Base-by-base conservation (phyloP, 2,888 invertebrate genomes). In the Xestobium rufovillosum region DNA sequence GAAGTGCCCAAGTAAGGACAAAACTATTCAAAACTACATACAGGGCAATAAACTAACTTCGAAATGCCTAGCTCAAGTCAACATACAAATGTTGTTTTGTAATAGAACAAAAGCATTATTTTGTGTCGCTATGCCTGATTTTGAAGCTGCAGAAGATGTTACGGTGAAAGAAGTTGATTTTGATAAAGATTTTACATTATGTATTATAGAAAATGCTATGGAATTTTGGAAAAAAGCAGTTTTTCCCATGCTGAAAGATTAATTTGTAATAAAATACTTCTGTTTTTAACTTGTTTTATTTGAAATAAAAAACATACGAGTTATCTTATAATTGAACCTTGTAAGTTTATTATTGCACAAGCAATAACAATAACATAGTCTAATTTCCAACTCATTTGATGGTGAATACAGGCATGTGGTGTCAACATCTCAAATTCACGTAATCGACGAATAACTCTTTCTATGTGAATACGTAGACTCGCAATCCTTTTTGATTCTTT, bases 391-490 rank as follows among this genome's bases (percentile, higher is more conserved):
- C n/a, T n/a, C n/a, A n/a, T n/a, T n/a, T n/a, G n/a, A n/a, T n/a
- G n/a, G n/a, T 45, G 15, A 19, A 49, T 26, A 31, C 25, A 25
- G 16, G 51, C 47, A 34, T 47, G 44, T 1, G 50, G 49, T 27
- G 31, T 25, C 12, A 45, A 31, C 16, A 50, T 37, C 4, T 26
- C 15, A 36, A 41, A 50, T 33, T 51, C 42, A 33, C 50, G 34
- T 14, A 53, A 28, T 26, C 49, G 41, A 12, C 45, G 29, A 11
- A 52, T 53, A 1, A 50, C 48, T 27, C 50, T 26, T 45, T 56
- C 48, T 25, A 54, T 41, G 26, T 53, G 51, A 26, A 53, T 52
- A 36, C 51, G 30, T 4, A 52, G 26, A 16, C 47, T 41, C 4
- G 49, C 48, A 29, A 51, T 45, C 14, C 42, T 28, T 27, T 42